Base-by-base conservation (phyloP, 2,888 invertebrate species). In the Congeria kusceri region DNA sequence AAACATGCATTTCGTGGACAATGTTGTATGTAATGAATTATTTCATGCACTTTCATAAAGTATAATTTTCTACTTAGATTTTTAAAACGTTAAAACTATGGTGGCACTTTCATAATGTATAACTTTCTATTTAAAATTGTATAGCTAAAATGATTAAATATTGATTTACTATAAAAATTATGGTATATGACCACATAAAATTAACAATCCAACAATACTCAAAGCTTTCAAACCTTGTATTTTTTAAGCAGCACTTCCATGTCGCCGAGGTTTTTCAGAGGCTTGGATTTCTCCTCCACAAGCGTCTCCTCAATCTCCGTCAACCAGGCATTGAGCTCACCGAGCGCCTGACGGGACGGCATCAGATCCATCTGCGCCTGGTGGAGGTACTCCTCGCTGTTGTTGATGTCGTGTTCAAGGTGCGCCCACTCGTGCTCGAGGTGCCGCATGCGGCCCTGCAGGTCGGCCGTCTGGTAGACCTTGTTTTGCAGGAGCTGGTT, bases 311-410 rank as follows among this genome's bases (percentile, higher is more conserved):
- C 88, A 25, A 92, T 88, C 29, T 86, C 86, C 20, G 90, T 87
- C 59, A 92, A 83, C 92, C 92, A 93, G 57, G 86, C 80, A 23
- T 83, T 83, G 27, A 93, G 89, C 69, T 92, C 93, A 27, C 85
- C 85, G 13, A 93, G 88, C 9, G 92, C 91, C 77, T 93, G 92
- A 49, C 92, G 80, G 0, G 92, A 92, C 1, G 93, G 93, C 90
- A 92, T 88, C 78, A 91, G 86, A 65, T 92, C 90, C 92, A 92
- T 92, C 85, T 92, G 92, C 11, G 90, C 90, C 59, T 88, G 86
- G 78, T 91, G 91, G 18, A 92, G 87, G 59, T 87, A 87, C 58
- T 90, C 90, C 78, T 92, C 92, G 23, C 88, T 86, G 69, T 84
- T 85, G 68, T 81, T 86, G 72, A 91, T 88, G 53, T 90, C 89